Percentiles rank a stretch among this genome's conserved stretches.
Conservation (phyloP, 1,140 invertebrate genomes). For the Diplogasteroides magnus region DNA sequence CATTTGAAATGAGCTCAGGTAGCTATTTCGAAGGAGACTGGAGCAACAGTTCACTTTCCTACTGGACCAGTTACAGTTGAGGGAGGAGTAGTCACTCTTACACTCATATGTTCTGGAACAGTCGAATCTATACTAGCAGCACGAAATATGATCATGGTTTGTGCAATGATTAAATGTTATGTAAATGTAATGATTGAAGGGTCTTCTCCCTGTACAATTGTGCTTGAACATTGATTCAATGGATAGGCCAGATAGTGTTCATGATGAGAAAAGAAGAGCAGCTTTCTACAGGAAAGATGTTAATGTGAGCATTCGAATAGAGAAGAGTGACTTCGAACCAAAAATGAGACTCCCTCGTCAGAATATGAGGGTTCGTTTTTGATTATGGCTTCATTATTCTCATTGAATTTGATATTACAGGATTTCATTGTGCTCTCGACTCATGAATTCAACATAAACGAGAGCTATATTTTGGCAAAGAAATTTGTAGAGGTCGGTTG, state of each 20-base stretch:
- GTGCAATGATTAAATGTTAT: background rate
- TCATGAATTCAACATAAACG: background rate
- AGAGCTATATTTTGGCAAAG: background rate
- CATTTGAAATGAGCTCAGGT: background rate
- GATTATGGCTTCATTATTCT: background rate
- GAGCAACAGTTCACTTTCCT: background rate
- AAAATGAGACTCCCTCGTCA: background rate
- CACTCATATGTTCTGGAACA: background rate
- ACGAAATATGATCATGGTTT: background rate
- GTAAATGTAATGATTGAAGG: background rate
- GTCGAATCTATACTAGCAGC: background rate
- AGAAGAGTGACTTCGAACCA: background rate
- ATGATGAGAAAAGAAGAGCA: no score
- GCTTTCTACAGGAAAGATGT: background rate
- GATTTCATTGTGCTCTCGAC: background rate
- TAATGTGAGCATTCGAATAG: background rate
- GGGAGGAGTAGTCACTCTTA: no score
- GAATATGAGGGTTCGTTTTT: background rate
- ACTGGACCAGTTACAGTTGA: no score
- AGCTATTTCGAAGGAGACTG: background rate
- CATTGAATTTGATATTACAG: background rate
- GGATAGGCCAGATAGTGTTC: no score
- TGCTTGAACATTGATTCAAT: background rate
- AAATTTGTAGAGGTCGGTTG: background rate
- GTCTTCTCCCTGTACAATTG: background rate